phyloP scores from a whole-genome alignment of 2,113 vertebrate species.

The Sinocyclocheilus grahami region DNA sequence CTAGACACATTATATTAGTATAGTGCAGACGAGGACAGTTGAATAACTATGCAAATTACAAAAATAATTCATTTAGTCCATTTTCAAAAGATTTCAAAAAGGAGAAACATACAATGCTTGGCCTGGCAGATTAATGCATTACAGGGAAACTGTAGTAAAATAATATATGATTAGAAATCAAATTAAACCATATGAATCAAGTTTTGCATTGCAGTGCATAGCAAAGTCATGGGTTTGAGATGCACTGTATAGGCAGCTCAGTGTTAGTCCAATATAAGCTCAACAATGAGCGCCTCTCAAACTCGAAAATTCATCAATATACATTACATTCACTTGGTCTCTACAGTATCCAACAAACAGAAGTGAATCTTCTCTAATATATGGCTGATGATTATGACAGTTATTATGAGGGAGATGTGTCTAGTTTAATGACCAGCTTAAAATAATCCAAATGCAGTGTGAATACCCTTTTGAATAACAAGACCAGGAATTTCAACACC shows the following conservation, averaged over 20 bases:
- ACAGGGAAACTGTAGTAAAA: background rate
- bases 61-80: too few relatives aligned
- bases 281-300: background rate
- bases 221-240: background rate
- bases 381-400: background rate
- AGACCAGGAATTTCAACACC: constrained; percentile 66
- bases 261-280: background rate
- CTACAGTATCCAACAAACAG: background rate
- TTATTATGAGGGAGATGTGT: too few relatives aligned
- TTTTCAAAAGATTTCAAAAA: background rate
- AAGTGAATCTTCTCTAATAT: background rate
- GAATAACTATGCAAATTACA: background rate
- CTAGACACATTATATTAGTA: background rate
- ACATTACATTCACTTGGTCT: background rate
- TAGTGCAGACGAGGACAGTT: background rate
- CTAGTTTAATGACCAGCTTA: background rate
- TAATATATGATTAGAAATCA: background rate
- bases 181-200: background rate
- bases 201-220: background rate
- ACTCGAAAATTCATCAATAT: background rate
- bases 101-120: background rate
- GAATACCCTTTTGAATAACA: background rate
- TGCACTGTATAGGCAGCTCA: background rate
- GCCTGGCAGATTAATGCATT: background rate
- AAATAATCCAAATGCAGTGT: background rate